Conservation (phyloP, 2,888 invertebrate species). For the Cheilosia scutellata region DNA sequence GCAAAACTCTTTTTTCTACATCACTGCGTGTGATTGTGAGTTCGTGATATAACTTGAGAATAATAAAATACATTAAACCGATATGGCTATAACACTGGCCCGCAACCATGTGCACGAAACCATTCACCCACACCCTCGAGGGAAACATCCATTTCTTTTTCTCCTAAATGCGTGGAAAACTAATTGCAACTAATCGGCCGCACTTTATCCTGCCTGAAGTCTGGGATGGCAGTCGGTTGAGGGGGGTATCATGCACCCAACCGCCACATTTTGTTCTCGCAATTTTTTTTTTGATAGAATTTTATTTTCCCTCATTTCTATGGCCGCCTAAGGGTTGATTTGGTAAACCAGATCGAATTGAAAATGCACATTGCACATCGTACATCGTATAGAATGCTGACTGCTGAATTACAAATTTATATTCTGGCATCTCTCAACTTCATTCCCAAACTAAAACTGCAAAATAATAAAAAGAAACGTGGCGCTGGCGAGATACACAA, state of each 20-base stretch:
- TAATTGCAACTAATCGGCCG: slow-evolving; percentile 76
- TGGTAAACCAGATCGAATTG: slow-evolving; percentile 73
- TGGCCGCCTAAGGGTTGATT: slow-evolving; percentile 52
- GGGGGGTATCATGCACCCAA: slow-evolving; percentile 6
- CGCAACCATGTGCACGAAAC: slow-evolving; percentile 7
- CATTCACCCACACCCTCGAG: not conserved
- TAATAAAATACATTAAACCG: not conserved
- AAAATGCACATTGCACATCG: slow-evolving; percentile 69
- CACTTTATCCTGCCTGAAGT: slow-evolving; percentile 58
- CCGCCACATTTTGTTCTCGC: slow-evolving; percentile 11
- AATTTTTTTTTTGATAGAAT: slow-evolving; percentile 37
- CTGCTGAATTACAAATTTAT: slow-evolving; percentile 74
- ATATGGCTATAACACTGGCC: not conserved
- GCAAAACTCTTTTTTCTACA: not conserved
- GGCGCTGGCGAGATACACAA: not conserved
- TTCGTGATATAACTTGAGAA: not conserved
- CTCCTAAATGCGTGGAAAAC: slow-evolving; percentile 56
- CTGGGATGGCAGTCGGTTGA: slow-evolving; percentile 11
- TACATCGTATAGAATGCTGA: slow-evolving; percentile 58
- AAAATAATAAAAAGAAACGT: slow-evolving; percentile 57
- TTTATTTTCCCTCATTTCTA: slow-evolving; percentile 47
- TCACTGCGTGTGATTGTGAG: slow-evolving; percentile 7
- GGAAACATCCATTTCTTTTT: slow-evolving; percentile 46
- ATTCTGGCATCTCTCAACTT: slow-evolving; percentile 70
- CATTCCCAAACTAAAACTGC: slow-evolving; percentile 68